These are phyloP conservation scores for Melanotus villosus DNA, from an alignment of 2,888 invertebrate species.

Conservation along the genomic window DNA sequence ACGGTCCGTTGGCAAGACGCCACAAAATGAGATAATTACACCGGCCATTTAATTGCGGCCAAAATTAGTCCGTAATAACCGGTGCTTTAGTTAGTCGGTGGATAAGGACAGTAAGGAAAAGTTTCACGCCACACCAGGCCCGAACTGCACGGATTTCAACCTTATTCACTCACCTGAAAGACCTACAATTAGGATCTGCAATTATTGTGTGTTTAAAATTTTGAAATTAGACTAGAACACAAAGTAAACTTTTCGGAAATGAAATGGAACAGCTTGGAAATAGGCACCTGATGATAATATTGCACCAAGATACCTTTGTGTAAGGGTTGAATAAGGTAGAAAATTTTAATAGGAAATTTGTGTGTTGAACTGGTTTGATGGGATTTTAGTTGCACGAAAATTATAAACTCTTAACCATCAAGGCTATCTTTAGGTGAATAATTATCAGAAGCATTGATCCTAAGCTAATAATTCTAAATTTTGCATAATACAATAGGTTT, in stretches of 20 bases:
- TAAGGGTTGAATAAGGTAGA: no score
- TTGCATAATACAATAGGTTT: no score
- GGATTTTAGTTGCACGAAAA: no score
- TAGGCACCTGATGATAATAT: conserved; percentile 12
- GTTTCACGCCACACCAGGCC: conserved; percentile 32
- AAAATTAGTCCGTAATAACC: conserved; percentile 67
- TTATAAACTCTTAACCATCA: no score
- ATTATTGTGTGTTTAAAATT: conserved; percentile 65
- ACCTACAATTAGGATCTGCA: conserved; percentile 63
- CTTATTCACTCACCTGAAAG: conserved; percentile 51
- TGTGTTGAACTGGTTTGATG: no score
- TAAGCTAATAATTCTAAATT: no score
- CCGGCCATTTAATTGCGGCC: conserved; percentile 66
- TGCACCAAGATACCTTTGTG: background rate
- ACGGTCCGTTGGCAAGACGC: conserved; percentile 63
- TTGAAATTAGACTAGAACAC: conserved; percentile 62
- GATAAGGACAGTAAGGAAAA: conserved; percentile 51
- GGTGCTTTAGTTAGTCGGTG: conserved; percentile 62
- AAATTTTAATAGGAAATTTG: no score
- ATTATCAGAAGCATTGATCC: no score
- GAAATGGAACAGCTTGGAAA: conserved; percentile 38
- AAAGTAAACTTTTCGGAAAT: conserved; percentile 60
- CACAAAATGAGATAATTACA: conserved; percentile 68
- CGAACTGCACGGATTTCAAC: conserved; percentile 48
- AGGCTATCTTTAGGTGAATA: no score